These are phyloP conservation scores for Cryptops parisi DNA, from an alignment of 2,888 invertebrate species.

Conservation along the genomic window DNA sequence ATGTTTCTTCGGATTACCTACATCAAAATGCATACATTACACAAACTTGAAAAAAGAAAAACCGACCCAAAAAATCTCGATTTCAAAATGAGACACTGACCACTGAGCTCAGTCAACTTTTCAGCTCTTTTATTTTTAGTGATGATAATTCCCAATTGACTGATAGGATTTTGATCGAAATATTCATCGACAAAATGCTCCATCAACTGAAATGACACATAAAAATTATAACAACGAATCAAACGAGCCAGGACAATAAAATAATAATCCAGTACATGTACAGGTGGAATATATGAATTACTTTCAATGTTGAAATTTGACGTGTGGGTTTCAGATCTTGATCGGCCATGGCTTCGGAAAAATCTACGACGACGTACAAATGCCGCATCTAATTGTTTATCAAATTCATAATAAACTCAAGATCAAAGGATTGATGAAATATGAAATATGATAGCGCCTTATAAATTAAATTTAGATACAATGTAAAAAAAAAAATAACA, in stretches of 20 bases:
- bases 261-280: no score
- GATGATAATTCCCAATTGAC: conserved; percentile 83
- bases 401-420: no score
- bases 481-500: no score
- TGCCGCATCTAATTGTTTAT: conserved; percentile 63
- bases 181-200: conserved; percentile 92
- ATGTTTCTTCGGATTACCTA: conserved; percentile 36
- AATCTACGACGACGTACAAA: conserved; percentile 76
- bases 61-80: conserved; percentile 16
- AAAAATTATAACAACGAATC: conserved; percentile 7
- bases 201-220: conserved; percentile 48
- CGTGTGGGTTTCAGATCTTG: conserved; percentile 92
- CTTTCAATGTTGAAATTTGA: conserved; percentile 72
- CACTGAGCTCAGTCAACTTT: conserved; percentile 76
- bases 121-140: conserved; percentile 90
- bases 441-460: no score
- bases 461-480: no score
- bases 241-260: neutral
- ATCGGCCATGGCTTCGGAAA: conserved; percentile 85
- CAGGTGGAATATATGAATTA: no score
- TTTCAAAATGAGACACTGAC: no score
- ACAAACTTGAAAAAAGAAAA: no score
- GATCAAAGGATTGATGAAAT: no score
- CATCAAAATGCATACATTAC: no score
- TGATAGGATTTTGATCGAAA: conserved; percentile 97